These are phyloP conservation scores for Zapornia atra DNA, from an alignment of 2,113 vertebrate species.

Conservation along the genomic window DNA sequence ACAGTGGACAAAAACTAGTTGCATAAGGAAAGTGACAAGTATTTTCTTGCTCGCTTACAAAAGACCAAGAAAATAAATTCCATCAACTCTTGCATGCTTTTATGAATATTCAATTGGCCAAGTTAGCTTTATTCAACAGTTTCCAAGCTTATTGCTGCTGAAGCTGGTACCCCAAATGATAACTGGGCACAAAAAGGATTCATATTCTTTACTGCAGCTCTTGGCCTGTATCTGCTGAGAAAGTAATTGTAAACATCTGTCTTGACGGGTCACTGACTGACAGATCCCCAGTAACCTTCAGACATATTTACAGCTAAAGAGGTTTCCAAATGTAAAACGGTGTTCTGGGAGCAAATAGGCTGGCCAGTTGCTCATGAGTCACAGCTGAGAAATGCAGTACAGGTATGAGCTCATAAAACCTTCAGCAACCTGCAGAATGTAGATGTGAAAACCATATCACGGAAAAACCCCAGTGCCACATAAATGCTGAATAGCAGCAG, in stretches of 20 bases:
- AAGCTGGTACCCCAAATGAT: neutral
- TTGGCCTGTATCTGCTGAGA: neutral
- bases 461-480: conserved; percentile 12
- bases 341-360: neutral
- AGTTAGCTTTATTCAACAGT: neutral
- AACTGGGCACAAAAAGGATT: neutral
- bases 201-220: neutral
- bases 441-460: neutral
- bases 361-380: neutral
- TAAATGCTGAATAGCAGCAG: conserved; percentile 16
- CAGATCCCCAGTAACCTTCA: neutral
- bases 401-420: conserved; percentile 60
- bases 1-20: neutral
- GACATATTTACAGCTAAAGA: conserved; percentile 22
- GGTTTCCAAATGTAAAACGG: conserved; percentile 9
- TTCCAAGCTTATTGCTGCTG: neutral
- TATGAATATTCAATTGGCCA: neutral
- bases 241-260: conserved; percentile 48
- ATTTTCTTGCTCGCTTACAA: neutral
- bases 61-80: neutral
- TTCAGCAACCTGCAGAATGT: neutral
- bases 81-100: neutral
- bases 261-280: neutral
- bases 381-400: conserved; percentile 37
- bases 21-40: neutral